Evolutionary conservation across 2,797 vertebrate species (phyloP).

Genomic region (Melopsittacus undulatus): DNA sequence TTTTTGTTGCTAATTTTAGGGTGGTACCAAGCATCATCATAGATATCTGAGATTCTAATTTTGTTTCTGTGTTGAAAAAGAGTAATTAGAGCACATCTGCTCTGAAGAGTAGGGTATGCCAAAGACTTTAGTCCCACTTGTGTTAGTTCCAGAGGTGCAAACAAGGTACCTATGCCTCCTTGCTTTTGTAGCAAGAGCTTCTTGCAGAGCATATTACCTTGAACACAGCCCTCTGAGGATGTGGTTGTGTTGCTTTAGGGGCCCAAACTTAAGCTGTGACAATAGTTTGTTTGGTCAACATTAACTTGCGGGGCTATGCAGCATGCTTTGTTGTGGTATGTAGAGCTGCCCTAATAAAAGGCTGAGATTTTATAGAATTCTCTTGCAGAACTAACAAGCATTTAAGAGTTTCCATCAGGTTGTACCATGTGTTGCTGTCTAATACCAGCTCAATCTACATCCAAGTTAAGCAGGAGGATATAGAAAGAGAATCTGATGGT

Average conservation of each 20-base stretch:
- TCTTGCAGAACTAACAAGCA: background rate
- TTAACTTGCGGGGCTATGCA: background rate
- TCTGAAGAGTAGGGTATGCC: background rate
- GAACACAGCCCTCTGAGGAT: background rate
- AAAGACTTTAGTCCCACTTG: background rate
- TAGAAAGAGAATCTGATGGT: conserved; percentile 7
- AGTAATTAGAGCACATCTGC: background rate
- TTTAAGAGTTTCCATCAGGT: conserved; percentile 7
- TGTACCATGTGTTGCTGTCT: conserved; percentile 25
- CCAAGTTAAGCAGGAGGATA: conserved; percentile 13
- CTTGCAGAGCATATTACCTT: background rate
- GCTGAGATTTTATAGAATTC: background rate
- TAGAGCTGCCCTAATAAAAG: background rate
- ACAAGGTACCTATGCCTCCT: background rate
- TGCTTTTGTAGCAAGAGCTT: background rate
- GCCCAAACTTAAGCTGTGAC: background rate
- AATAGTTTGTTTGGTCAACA: background rate
- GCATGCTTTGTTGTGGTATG: background rate
- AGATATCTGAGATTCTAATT: background rate
- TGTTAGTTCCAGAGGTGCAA: background rate
- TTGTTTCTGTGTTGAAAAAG: background rate
- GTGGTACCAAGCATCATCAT: background rate
- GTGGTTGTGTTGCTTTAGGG: background rate
- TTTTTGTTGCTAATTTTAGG: background rate
- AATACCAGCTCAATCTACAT: conserved; percentile 41